Percentiles rank a stretch among this genome's conserved stretches.
Conservation (phyloP, 2,888 invertebrate genomes). For the Rhaphigaster nebulosa region DNA sequence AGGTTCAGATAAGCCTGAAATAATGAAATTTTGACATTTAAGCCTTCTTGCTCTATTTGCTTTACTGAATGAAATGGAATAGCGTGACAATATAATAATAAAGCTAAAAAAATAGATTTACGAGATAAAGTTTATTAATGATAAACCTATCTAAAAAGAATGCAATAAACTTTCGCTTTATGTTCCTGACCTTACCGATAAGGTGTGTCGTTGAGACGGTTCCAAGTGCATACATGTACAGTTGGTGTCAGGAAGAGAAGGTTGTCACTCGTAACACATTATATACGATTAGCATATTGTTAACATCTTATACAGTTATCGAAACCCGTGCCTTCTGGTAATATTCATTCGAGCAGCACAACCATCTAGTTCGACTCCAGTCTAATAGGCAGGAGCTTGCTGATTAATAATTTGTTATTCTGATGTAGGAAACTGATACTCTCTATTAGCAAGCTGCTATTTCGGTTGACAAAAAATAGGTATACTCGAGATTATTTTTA, state of each 20-base stretch:
- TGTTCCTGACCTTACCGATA: no score
- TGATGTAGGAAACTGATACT: neutral
- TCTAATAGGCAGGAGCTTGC: neutral
- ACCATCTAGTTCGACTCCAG: neutral
- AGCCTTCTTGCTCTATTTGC: neutral
- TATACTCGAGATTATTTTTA: no score
- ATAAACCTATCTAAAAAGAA: no score
- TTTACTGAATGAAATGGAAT: neutral
- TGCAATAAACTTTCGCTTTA: no score
- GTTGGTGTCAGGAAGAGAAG: neutral
- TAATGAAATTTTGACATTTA: neutral
- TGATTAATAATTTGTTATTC: no score
- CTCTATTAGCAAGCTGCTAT: neutral
- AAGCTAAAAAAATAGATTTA: neutral
- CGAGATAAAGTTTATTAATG: neutral
- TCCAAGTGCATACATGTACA: neutral
- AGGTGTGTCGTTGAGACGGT: neutral
- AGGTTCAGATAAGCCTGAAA: neutral
- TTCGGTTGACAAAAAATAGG: neutral
- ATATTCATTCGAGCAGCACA: neutral
- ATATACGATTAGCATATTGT: neutral
- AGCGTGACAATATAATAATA: neutral
- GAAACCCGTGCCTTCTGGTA: neutral
- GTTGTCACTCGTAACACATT: neutral
- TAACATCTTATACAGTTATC: neutral